Conservation (phyloP, 2,888 invertebrate genomes). For the Eurois occulta region DNA sequence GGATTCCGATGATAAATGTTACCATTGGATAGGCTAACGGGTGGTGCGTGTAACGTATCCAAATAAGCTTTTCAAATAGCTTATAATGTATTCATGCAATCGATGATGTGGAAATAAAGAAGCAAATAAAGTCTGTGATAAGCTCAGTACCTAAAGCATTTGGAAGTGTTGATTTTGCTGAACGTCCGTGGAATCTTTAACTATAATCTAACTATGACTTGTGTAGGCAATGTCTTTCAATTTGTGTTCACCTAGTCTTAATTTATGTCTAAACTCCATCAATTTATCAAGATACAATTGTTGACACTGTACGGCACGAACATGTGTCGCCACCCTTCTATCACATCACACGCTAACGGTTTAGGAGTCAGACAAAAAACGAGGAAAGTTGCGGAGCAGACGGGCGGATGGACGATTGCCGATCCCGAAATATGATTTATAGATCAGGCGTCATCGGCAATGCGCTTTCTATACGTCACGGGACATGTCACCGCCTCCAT, state of each 20-base stretch:
- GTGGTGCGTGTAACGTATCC: slow-evolving; percentile 88
- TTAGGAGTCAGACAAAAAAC: slow-evolving; percentile 89
- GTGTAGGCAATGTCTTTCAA: too few relatives aligned
- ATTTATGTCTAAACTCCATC: slow-evolving; percentile 33
- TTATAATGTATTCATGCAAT: slow-evolving; percentile 67
- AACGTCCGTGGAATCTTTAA: too few relatives aligned
- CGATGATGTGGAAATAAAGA: slow-evolving; percentile 53
- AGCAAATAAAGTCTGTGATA: slow-evolving; percentile 14
- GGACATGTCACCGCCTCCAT: slow-evolving; percentile 77
- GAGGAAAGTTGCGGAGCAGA: slow-evolving; percentile 83
- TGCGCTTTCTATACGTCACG: slow-evolving; percentile 88
- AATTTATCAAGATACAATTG: slow-evolving; percentile 77
- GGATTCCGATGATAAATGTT: slow-evolving; percentile 90
- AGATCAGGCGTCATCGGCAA: slow-evolving; percentile 88
- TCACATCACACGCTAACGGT: slow-evolving; percentile 77
- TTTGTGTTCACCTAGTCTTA: too few relatives aligned
- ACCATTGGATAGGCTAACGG: slow-evolving; percentile 84
- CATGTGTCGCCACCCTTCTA: slow-evolving; percentile 85
- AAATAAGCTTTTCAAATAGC: slow-evolving; percentile 81
- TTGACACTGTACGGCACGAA: slow-evolving; percentile 70
- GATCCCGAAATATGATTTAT: slow-evolving; percentile 89
- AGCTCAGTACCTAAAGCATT: neutral
- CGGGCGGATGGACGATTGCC: slow-evolving; percentile 83
- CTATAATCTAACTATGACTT: too few relatives aligned
- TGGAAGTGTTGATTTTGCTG: neutral